Percentiles rank a stretch among this genome's conserved stretches.
These are phyloP conservation scores for Osmerus eperlanus DNA, from an alignment of 2,113 vertebrate genomes.

Conservation along the genomic window DNA sequence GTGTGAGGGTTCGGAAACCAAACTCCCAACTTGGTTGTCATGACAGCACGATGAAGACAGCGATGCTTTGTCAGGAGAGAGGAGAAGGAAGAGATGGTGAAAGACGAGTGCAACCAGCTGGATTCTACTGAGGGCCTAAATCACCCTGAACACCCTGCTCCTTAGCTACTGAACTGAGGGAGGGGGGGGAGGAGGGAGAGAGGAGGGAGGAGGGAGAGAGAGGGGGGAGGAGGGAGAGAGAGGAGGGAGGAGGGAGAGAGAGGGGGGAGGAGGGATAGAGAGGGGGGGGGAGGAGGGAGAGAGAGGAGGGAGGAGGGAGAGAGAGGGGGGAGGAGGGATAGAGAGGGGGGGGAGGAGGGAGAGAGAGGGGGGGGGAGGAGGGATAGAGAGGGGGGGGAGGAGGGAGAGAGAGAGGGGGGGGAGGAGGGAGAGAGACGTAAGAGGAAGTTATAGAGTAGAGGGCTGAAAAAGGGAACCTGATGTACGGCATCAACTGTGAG, in stretches of 20 bases:
- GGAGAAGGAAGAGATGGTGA: too few species aligned
- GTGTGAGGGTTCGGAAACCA: too few species aligned
- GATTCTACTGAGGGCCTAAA: too few species aligned
- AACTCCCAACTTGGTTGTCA: too few species aligned
- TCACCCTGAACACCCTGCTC: too few species aligned
- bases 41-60: too few species aligned
- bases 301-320: not conserved
- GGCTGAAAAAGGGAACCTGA: not conserved
- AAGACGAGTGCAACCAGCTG: too few species aligned
- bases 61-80: too few species aligned
- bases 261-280: not conserved
- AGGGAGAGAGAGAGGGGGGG: too few species aligned
- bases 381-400: constrained; percentile 2
- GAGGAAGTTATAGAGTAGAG: constrained; percentile 1
- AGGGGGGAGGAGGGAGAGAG: constrained; percentile 14
- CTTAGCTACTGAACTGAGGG: constrained; percentile 18
- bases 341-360: not conserved
- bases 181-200: constrained; percentile 17
- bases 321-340: too few species aligned
- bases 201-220: constrained; percentile 8
- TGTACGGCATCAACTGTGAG: not conserved
- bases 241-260: constrained; percentile 5
- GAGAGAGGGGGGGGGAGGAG: constrained; percentile 25
- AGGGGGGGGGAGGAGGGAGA: not conserved
- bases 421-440: not conserved